These are phyloP conservation scores for Budorcas taxicolor DNA, from an alignment of 2,113 vertebrate genomes.

Conservation along the genomic window DNA sequence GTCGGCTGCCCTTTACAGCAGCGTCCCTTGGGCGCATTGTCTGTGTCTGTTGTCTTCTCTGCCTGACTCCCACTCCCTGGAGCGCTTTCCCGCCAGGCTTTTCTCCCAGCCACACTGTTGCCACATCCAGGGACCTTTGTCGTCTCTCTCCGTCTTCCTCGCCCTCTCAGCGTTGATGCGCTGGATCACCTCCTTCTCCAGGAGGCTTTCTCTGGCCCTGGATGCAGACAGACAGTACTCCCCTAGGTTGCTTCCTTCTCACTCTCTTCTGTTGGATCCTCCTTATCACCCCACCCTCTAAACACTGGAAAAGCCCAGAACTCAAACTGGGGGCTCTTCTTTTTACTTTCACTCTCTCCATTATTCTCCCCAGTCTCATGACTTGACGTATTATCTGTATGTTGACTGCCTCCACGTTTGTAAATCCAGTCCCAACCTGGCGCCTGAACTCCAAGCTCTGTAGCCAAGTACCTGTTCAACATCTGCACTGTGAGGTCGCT, in stretches of 20 bases:
- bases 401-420: neutral
- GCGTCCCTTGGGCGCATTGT: neutral
- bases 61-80: neutral
- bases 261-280: neutral
- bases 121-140: neutral
- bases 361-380: neutral
- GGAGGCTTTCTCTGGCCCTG: neutral
- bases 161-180: rapidly evolving
- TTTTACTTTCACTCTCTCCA: neutral
- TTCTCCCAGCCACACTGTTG: neutral
- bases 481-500: neutral
- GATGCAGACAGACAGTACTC: neutral
- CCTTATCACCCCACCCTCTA: neutral
- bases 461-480: neutral
- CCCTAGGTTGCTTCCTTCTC: neutral
- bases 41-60: neutral
- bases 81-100: neutral
- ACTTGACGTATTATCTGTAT: neutral
- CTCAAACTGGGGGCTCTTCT: neutral
- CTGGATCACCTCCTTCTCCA: neutral
- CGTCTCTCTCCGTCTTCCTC: neutral
- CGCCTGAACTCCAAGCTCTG: neutral
- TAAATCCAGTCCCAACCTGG: neutral
- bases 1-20: neutral
- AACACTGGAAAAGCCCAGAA: neutral